These are phyloP conservation scores for Eublepharis macularius DNA, from an alignment of 2,113 vertebrate genomes.

Conservation along the genomic window DNA sequence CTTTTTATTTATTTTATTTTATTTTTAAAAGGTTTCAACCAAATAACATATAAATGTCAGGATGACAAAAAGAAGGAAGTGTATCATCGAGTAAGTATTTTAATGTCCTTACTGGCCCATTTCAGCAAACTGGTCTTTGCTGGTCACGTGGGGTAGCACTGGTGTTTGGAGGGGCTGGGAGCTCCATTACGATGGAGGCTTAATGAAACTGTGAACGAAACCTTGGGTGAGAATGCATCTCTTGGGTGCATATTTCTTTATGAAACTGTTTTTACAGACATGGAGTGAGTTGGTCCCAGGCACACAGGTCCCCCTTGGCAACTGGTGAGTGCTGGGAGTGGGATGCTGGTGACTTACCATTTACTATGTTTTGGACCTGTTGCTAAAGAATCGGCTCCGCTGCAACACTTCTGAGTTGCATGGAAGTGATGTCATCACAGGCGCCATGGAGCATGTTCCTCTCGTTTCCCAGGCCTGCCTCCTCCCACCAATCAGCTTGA, in stretches of 20 bases:
- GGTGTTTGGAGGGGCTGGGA: constrained; percentile 55
- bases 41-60: constrained; percentile 80
- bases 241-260: constrained; percentile 43
- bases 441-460: too few species aligned
- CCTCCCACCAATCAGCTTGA: too few species aligned
- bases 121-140: constrained; percentile 58
- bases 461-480: too few species aligned
- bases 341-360: too few species aligned
- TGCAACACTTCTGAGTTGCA: too few species aligned
- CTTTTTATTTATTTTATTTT: constrained; percentile 43
- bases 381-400: too few species aligned
- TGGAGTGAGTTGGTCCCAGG: constrained; percentile 4
- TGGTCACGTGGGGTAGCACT: constrained; percentile 72
- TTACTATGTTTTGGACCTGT: too few species aligned
- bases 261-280: constrained; percentile 1
- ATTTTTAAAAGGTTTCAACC: constrained; percentile 62
- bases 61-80: constrained; percentile 80
- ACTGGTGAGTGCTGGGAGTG: too few species aligned
- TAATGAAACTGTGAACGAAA: constrained; percentile 44
- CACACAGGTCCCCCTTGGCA: too few species aligned
- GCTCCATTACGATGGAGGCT: constrained; percentile 66
- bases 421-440: too few species aligned
- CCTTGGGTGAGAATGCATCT: constrained; percentile 40
- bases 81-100: constrained; percentile 79
- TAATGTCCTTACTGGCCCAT: constrained; percentile 78